These are phyloP conservation scores for Armadillidium nasatum DNA, from an alignment of 1,140 invertebrate species.

Conservation along the genomic window DNA sequence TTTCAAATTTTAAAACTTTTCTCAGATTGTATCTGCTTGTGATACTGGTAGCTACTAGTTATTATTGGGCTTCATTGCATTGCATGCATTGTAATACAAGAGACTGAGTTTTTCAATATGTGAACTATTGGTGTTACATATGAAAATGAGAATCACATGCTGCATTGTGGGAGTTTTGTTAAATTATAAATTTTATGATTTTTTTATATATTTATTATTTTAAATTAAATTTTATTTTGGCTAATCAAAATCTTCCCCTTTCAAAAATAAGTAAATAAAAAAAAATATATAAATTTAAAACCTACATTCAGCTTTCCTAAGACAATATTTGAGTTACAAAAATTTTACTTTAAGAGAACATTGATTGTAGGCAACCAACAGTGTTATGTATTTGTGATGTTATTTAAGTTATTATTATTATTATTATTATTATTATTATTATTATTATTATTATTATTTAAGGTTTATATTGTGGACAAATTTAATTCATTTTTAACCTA, in stretches of 20 bases:
- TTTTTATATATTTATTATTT: conserved; percentile 1
- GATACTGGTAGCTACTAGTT: conserved; percentile 43
- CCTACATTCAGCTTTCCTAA: too few relatives aligned
- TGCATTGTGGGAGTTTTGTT: conserved; percentile 35
- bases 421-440: background rate
- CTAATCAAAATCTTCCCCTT: background rate
- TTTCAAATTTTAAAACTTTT: conserved; percentile 28
- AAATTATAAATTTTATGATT: background rate
- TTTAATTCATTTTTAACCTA: too few relatives aligned
- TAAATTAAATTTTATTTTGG: background rate
- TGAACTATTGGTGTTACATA: conserved; percentile 37
- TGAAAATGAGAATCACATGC: conserved; percentile 43
- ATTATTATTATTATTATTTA: background rate
- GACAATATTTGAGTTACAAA: background rate
- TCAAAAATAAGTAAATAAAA: too few relatives aligned
- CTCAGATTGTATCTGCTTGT: conserved; percentile 38
- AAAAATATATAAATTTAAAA: too few relatives aligned
- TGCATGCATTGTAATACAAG: conserved; percentile 29
- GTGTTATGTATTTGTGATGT: background rate
- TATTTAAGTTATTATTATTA: background rate
- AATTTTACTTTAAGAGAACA: background rate
- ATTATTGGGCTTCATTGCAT: conserved; percentile 38
- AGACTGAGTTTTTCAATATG: conserved; percentile 39
- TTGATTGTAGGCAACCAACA: background rate
- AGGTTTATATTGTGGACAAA: too few relatives aligned